Evolutionary conservation across 1,140 invertebrate genomes (phyloP), one percentile per base, ranked within the genome.

Genomic region (Amyelois transitella): DNA sequence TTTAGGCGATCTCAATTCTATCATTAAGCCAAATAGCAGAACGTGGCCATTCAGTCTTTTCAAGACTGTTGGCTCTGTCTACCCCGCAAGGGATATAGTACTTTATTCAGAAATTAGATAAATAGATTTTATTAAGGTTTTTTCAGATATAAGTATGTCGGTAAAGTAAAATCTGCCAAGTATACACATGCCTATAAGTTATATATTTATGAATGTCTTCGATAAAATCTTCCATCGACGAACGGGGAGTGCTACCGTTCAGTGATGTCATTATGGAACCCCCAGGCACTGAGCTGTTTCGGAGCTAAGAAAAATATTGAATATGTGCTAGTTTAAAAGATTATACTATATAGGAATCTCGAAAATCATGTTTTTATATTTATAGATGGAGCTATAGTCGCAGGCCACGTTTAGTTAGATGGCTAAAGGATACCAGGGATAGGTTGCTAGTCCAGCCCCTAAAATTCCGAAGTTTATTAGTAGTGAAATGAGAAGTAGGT

Each of bases 161-260:
- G n/a, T n/a, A n/a, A n/a, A n/a, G n/a, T n/a, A n/a, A n/a, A n/a
- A n/a, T n/a, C n/a, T n/a, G n/a, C n/a, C n/a, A n/a, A n/a, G n/a
- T n/a, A n/a, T n/a, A n/a, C n/a, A n/a, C n/a, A n/a, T n/a, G n/a
- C n/a, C n/a, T n/a, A n/a, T n/a, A n/a, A n/a, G n/a, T n/a, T 28
- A 28, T 1, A 28, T 28, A 28, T 1, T 28, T 8, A 8, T 10
- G 25, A 28, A 28, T 28, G 25, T 66, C 65, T 64, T 55, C 64
- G 74, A 80, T 75, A 80, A 77, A 75, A 80, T n/a, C n/a, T n/a
- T n/a, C n/a, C n/a, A 75, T 77, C 72, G 59, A 61, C 60, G 55
- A 61, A 58, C 62, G 51, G 55, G 45, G 65, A 73, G 75, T 68
- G 74, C 69, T 77, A 75, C 77, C 75, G 69, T 62, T 67, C 43